These are phyloP conservation scores for Lophotis ruficrista DNA, from an alignment of 2,113 vertebrate genomes.

Conservation along the genomic window DNA sequence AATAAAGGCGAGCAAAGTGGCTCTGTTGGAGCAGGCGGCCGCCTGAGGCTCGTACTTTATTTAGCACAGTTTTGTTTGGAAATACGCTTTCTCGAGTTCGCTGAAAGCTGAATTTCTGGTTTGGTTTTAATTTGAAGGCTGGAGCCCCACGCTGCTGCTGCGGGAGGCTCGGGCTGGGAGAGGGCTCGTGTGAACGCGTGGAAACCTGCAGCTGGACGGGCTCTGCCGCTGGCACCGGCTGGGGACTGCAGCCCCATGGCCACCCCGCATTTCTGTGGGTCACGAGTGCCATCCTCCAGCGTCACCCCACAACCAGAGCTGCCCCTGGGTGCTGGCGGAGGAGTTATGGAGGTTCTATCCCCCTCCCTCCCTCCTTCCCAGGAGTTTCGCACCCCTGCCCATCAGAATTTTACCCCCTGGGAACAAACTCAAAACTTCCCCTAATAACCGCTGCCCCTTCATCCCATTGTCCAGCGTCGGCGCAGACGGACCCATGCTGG, in stretches of 20 bases:
- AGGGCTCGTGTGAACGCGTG: fast-evolving
- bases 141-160: neutral
- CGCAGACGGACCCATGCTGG: fast-evolving
- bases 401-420: neutral
- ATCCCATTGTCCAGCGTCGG: neutral
- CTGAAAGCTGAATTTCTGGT: conserved; percentile 29
- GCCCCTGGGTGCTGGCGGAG: no score
- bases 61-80: conserved; percentile 62
- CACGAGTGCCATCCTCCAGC: neutral
- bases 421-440: neutral
- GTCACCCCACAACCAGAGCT: neutral
- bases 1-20: conserved; percentile 39
- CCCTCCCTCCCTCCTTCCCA: neutral
- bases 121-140: conserved; percentile 25
- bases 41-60: conserved; percentile 48
- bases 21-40: conserved; percentile 17
- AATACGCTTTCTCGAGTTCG: neutral
- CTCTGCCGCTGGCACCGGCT: fast-evolving
- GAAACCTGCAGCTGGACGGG: neutral
- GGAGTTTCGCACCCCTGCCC: neutral
- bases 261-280: neutral
- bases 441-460: fast-evolving
- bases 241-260: neutral
- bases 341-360: neutral
- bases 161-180: conserved; percentile 4